Evolutionary conservation across 2,888 invertebrate genomes (phyloP), one percentile per base, ranked within the genome.

Genomic region (Ichneumon xanthorius): DNA sequence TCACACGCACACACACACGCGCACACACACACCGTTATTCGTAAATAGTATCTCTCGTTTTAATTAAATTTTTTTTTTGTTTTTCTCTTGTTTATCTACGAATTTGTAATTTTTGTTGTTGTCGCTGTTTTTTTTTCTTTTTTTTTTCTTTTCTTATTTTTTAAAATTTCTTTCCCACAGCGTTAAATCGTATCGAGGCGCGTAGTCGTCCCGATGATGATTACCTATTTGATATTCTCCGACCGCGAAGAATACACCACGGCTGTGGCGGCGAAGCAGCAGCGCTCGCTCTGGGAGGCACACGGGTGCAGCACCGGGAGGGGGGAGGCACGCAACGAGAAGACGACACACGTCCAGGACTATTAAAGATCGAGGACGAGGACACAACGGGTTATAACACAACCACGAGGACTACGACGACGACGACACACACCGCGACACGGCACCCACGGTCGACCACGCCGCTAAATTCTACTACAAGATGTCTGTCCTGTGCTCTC

Each of bases 401-500:
- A 86, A 82, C 87, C 86, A 89, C 87, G 88, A 88, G 86, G 87
- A 73, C 77, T 71, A 72, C 87, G 84, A 58, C 82, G 87, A 55
- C 80, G 65, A 26, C 86, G 86, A 30, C 53, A 89, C 88, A 89
- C 89, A 89, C 87, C 88, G 87, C 86, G 88, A 88, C 89, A 87
- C 88, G 88, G 85, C 87, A 85, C 88, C 88, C 91, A 91, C 91
- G 89, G 87, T 88, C 90, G 90, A 91, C 90, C 91, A 92, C 92
- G 91, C 91, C 91, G 92, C 93, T 92, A 92, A 92, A 92, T 91
- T 92, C 92, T 92, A 92, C 92, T 91, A 93, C 93, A 93, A 93
- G 92, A 93, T 93, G 92, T 92, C 93, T 91, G 92, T 92, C 88
- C 88, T 86, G 87, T 87, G 89, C 89, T 88, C 90, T 92, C 91